Conservation (phyloP, 2,113 vertebrate species). For the Galeopterus variegatus region DNA sequence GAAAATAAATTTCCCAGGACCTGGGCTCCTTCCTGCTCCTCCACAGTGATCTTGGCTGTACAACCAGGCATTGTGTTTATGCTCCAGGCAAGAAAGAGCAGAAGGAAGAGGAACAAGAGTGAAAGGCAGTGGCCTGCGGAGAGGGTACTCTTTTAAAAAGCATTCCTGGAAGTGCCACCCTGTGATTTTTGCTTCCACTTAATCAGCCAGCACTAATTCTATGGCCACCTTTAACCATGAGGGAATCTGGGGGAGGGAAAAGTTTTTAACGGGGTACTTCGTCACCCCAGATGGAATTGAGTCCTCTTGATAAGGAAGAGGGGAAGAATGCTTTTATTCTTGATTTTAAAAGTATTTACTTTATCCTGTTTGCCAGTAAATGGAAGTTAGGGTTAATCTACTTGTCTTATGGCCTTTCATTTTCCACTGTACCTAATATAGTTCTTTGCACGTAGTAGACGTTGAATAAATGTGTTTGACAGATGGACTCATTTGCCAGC, state of each 20-base stretch:
- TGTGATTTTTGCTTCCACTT: not conserved
- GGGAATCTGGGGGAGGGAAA: not conserved
- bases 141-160: not conserved
- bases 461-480: not conserved
- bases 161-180: not conserved
- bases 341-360: slow-evolving; percentile 26
- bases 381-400: not conserved
- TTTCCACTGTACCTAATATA: not conserved
- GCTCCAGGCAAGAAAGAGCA: not conserved
- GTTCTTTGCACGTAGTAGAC: not conserved
- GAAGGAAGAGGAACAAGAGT: not conserved
- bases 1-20: not conserved
- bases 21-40: not conserved
- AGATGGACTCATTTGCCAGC: not conserved
- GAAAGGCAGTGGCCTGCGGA: not conserved
- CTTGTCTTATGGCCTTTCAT: not conserved
- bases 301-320: slow-evolving; percentile 29
- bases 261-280: not conserved
- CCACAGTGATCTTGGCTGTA: not conserved
- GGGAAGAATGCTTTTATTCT: slow-evolving; percentile 9
- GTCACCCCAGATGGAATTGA: not conserved
- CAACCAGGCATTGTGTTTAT: not conserved
- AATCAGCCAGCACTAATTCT: not conserved
- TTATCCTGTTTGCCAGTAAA: slow-evolving; percentile 11
- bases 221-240: not conserved